phyloP scores from a whole-genome alignment of 2,113 vertebrate genomes.

The Barbus barbus region DNA sequence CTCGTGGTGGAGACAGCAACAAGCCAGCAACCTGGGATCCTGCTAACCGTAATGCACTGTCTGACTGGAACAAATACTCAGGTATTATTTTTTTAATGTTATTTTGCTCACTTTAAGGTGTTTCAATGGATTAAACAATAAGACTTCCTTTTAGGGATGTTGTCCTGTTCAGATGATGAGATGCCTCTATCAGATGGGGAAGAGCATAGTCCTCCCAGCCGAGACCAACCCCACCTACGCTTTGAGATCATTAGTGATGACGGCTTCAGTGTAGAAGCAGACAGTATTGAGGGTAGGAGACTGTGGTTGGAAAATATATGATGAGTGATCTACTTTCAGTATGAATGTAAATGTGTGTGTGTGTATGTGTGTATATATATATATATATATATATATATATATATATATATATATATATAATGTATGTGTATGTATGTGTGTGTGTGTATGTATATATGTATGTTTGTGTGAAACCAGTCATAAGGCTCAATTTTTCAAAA shows the following conservation, averaged over 20 bases:
- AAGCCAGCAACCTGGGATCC: slow-evolving; percentile 68
- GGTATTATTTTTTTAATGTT: slow-evolving; percentile 57
- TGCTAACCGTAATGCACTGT: slow-evolving; percentile 69
- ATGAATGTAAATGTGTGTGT: background rate
- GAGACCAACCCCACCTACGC: slow-evolving; percentile 81
- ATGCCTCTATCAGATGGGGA: slow-evolving; percentile 71
- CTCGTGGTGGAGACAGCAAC: slow-evolving; percentile 61
- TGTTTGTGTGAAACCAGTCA: too few relatives aligned
- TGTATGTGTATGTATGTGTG: too few relatives aligned
- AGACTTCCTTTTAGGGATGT: slow-evolving; percentile 64
- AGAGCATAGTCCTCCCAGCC: slow-evolving; percentile 70
- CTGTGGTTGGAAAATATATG: background rate
- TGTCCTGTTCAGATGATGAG: slow-evolving; percentile 83
- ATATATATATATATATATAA: too few relatives aligned
- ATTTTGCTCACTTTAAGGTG: background rate
- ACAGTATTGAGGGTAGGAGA: slow-evolving; percentile 86
- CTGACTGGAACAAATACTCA: slow-evolving; percentile 80
- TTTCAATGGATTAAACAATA: background rate
- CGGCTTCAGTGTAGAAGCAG: slow-evolving; percentile 85
- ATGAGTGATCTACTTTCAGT: background rate
- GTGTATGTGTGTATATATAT: too few relatives aligned
- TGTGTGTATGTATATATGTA: too few relatives aligned
- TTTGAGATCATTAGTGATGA: slow-evolving; percentile 89
- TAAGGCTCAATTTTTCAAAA: too few relatives aligned
- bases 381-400: too few relatives aligned